These are phyloP conservation scores for Tricholauxania praeusta DNA, from an alignment of 2,888 invertebrate genomes.

Conservation along the genomic window DNA sequence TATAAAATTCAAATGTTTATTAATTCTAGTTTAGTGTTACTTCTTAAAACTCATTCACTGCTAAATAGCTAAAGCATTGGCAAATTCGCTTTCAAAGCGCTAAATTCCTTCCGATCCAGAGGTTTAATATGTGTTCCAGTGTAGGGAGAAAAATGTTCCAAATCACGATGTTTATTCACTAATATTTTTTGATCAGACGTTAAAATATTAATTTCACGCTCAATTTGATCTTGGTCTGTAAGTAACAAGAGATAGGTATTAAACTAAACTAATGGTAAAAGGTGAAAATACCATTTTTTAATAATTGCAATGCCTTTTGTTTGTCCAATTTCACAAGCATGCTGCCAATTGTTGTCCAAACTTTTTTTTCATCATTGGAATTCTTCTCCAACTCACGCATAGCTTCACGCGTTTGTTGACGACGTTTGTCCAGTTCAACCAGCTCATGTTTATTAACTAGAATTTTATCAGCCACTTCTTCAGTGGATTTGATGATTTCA, in stretches of 20 bases:
- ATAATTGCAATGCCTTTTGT: conserved; percentile 58
- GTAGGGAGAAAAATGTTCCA: conserved; percentile 62
- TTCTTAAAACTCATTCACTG: too few species aligned
- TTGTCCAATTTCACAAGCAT: conserved; percentile 62
- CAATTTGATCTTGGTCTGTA: conserved; percentile 64
- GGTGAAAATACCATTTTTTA: conserved; percentile 59
- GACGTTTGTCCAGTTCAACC: conserved; percentile 60
- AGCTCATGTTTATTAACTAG: conserved; percentile 65
- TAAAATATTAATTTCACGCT: conserved; percentile 63
- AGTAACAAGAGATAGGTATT: conserved; percentile 12
- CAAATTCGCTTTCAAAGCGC: conserved; percentile 59
- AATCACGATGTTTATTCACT: conserved; percentile 64
- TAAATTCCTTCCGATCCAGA: conserved; percentile 61
- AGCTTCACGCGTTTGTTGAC: conserved; percentile 63
- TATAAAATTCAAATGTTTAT: too few species aligned
- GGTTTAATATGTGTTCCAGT: conserved; percentile 65
- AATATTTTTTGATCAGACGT: conserved; percentile 65
- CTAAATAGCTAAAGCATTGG: conserved; percentile 53
- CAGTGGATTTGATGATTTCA: conserved; percentile 61
- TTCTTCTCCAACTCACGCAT: conserved; percentile 60
- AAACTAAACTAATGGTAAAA: neutral
- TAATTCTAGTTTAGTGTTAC: too few species aligned
- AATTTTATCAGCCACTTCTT: conserved; percentile 65
- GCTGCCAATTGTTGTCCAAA: conserved; percentile 66
- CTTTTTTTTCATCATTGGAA: conserved; percentile 55